A percentile compares a stretch with the other conserved stretches of the same genome.
Evolutionary conservation across 2,113 vertebrate genomes (phyloP).

Genomic region (Calyptommatus sinebrachiatus): DNA sequence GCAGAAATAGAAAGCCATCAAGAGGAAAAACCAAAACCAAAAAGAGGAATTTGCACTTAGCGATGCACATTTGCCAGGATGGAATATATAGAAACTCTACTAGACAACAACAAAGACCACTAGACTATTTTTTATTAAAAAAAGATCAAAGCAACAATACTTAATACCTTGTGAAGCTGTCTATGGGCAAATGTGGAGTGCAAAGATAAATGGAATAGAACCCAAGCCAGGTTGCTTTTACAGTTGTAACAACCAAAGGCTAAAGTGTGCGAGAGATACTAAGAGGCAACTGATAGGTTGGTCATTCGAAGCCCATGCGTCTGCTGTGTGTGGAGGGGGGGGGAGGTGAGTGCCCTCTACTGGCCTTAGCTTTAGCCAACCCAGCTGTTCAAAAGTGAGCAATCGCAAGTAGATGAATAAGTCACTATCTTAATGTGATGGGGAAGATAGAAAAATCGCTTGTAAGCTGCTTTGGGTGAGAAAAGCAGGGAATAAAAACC

Average conservation of each 20-base stretch:
- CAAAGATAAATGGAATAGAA: not conserved
- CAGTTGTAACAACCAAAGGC: not conserved
- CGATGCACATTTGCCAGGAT: constrained; percentile 11
- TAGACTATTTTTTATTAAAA: not conserved
- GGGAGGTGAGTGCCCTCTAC: no score
- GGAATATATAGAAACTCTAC: not conserved
- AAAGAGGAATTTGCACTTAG: rapidly evolving
- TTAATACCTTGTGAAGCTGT: not conserved
- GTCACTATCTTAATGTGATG: no score
- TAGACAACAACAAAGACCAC: not conserved
- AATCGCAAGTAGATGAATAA: no score
- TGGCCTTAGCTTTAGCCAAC: no score
- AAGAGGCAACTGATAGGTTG: no score
- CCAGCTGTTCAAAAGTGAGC: no score
- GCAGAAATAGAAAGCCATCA: not conserved
- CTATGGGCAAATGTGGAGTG: not conserved
- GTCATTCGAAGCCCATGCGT: not conserved
- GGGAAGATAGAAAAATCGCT: no score
- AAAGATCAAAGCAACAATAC: not conserved
- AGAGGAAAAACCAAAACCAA: not conserved
- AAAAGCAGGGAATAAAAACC: no score
- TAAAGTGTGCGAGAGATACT: no score
- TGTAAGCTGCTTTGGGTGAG: no score
- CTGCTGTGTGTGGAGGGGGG: no score
- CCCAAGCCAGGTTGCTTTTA: not conserved